These are phyloP conservation scores for Cossypha niveicapilla DNA, from an alignment of 2,797 vertebrate species.

Conservation along the genomic window DNA sequence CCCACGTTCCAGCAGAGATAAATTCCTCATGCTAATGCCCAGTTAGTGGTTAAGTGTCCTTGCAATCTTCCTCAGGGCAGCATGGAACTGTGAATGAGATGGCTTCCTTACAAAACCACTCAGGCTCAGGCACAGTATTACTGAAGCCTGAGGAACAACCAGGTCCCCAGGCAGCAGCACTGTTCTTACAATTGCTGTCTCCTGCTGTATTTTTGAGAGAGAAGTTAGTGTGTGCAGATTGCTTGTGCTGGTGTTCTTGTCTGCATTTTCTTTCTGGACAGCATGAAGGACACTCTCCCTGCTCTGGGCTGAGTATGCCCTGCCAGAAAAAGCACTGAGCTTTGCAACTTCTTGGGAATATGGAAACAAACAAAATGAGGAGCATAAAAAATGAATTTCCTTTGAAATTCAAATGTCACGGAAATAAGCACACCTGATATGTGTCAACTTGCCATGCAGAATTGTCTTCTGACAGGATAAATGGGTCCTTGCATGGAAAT, in stretches of 20 bases:
- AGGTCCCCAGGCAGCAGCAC: background rate
- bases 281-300: background rate
- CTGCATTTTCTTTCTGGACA: background rate
- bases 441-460: background rate
- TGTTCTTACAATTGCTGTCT: background rate
- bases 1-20: rapidly evolving
- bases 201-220: background rate
- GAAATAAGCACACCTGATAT: background rate
- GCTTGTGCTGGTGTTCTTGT: background rate
- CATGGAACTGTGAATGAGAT: background rate
- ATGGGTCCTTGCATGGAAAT: background rate
- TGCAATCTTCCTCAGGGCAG: background rate
- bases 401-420: background rate
- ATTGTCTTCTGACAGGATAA: background rate
- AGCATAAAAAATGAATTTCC: background rate
- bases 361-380: background rate
- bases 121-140: background rate
- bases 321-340: background rate
- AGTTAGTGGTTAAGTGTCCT: background rate
- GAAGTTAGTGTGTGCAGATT: background rate
- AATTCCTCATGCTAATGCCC: background rate
- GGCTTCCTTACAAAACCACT: background rate
- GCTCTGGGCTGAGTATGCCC: background rate
- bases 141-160: background rate
- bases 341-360: background rate